Percentiles rank a stretch among this genome's conserved stretches.
Evolutionary conservation across 2,888 invertebrate species (phyloP).

Genomic region (Dichetophora obliterata): DNA sequence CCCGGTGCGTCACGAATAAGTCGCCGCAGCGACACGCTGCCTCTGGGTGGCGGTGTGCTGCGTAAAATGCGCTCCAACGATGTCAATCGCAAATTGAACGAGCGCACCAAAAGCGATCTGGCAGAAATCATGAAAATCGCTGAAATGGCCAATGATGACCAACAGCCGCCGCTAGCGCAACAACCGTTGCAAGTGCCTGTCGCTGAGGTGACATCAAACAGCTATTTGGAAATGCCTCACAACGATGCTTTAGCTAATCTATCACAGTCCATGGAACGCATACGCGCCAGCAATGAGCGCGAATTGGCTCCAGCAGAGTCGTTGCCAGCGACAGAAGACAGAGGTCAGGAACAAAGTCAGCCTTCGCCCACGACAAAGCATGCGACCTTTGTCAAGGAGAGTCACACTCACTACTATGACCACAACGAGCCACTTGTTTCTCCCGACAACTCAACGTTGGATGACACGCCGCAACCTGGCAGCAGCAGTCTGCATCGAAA

Average conservation of each 20-base stretch:
- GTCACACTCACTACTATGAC: constrained; percentile 51
- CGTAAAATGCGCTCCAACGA: constrained; percentile 57
- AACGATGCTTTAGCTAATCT: constrained; percentile 36
- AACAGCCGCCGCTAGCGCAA: constrained; percentile 4
- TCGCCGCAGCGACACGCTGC: constrained; percentile 50
- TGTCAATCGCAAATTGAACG: constrained; percentile 64
- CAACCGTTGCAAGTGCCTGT: constrained; percentile 1
- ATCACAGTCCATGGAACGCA: constrained; percentile 45
- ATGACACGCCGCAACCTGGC: not conserved
- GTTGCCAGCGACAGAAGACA: constrained; percentile 39
- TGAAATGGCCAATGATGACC: constrained; percentile 56
- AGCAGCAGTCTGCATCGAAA: constrained; percentile 50
- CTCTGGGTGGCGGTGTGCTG: constrained; percentile 49
- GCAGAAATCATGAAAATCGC: constrained; percentile 68
- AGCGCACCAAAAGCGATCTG: constrained; percentile 66
- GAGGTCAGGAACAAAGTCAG: constrained; percentile 31
- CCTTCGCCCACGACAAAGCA: constrained; percentile 49
- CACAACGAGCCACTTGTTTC: constrained; percentile 42
- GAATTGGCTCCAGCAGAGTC: constrained; percentile 25
- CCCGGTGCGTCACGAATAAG: constrained; percentile 45
- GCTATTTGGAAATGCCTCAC: constrained; percentile 3
- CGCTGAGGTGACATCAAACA: not conserved
- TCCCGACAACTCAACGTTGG: constrained; percentile 23
- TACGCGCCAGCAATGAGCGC: constrained; percentile 45
- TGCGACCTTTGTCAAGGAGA: constrained; percentile 53